Conservation (phyloP, 64 coral and sea anemone genomes). For the Actinia tenebrosa region DNA sequence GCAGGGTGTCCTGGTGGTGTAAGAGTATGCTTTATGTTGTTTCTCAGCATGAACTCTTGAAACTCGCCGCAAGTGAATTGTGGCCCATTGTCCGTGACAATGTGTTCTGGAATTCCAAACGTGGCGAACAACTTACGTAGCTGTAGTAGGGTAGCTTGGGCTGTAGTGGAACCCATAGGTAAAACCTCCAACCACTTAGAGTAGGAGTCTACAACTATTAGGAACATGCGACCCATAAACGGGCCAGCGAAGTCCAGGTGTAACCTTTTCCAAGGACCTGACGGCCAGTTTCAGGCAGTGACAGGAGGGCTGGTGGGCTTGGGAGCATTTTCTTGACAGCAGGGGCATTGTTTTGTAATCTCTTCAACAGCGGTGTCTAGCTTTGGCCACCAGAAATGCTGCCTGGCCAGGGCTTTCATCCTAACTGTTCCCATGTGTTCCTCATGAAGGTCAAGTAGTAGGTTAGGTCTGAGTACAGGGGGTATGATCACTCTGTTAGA, state of each 20-base stretch:
- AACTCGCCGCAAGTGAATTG: conserved; percentile 11
- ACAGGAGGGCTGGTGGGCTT: background rate
- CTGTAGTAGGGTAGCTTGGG: background rate
- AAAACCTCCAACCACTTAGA: conserved; percentile 48
- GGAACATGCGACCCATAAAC: conserved; percentile 32
- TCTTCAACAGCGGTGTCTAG: background rate
- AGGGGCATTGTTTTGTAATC: background rate
- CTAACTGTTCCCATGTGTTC: conserved; percentile 31
- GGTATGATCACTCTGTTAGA: conserved; percentile 15
- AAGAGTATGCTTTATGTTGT: no score
- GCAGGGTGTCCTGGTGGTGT: no score
- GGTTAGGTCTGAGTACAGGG: background rate
- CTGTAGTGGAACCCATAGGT: conserved; percentile 1
- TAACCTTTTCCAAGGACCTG: no score
- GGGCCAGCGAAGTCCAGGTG: conserved; percentile 33
- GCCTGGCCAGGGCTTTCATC: conserved; percentile 1
- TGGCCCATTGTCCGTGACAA: conserved; percentile 29
- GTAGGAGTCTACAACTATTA: conserved; percentile 37
- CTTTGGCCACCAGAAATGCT: conserved; percentile 22
- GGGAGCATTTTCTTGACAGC: conserved; percentile 20
- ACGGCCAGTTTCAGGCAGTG: conserved; percentile 16
- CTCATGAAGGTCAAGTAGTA: conserved; percentile 13
- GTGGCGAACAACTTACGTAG: conserved; percentile 3
- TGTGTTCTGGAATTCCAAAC: conserved; percentile 16
- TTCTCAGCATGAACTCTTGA: no score